These are phyloP conservation scores for Hemiscyllium ocellatum DNA, from an alignment of 2,113 vertebrate species.

Conservation along the genomic window DNA sequence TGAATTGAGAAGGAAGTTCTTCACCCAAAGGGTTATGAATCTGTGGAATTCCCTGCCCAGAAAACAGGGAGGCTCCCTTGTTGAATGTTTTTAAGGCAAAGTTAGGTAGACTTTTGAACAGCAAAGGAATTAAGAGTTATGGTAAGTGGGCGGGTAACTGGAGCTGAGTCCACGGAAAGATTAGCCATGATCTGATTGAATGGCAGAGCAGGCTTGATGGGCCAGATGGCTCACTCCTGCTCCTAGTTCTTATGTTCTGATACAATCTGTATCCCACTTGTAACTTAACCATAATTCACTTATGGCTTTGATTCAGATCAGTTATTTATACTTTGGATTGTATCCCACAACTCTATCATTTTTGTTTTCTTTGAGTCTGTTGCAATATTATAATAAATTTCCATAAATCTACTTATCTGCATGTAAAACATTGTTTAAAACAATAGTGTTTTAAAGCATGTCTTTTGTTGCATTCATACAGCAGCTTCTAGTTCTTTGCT, in stretches of 20 bases:
- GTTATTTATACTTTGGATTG: not conserved
- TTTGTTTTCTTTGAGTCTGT: not conserved
- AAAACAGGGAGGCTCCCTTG: no score
- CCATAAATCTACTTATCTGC: not conserved
- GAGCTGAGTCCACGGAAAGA: no score
- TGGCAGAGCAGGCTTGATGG: no score
- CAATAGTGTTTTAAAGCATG: not conserved
- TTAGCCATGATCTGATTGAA: no score
- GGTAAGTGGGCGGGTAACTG: no score
- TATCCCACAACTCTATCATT: not conserved
- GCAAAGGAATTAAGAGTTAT: no score
- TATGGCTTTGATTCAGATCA: not conserved
- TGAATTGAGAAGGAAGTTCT: no score
- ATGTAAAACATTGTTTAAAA: not conserved
- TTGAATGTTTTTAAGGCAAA: no score
- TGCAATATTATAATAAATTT: not conserved
- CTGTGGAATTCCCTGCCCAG: no score
- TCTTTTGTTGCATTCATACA: not conserved
- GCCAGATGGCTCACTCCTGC: no score
- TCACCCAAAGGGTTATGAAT: no score
- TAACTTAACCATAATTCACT: not conserved
- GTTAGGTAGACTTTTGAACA: no score
- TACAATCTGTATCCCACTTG: not conserved
- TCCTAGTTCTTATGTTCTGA: not conserved
- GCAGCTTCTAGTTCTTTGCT: not conserved